Conservation (phyloP, 2,113 vertebrate genomes). For the Rhabdornis inornatus region DNA sequence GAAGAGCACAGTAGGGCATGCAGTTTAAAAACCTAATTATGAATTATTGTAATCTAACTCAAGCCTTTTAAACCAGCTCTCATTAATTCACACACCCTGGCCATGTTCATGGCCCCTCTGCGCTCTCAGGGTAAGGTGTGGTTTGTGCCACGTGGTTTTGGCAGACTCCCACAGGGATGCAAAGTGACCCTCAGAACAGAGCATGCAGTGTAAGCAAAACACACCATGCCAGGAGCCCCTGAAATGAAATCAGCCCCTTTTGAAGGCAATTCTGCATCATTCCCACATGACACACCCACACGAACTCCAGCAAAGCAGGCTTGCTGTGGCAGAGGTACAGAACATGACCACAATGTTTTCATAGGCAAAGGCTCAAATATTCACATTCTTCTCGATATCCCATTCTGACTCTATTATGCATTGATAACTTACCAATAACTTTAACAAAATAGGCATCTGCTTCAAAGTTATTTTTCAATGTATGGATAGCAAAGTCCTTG, state of each 20-base stretch:
- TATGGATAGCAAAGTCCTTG: conserved; percentile 82
- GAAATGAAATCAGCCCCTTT: not conserved
- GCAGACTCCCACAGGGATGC: not conserved
- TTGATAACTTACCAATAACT: conserved; percentile 91
- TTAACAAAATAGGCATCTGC: conserved; percentile 98
- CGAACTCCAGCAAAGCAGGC: not conserved
- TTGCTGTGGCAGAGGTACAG: not conserved
- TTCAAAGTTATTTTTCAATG: conserved; percentile 96
- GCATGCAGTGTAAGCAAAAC: not conserved
- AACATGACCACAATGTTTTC: not conserved
- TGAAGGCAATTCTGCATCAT: not conserved
- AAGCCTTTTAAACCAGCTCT: not conserved
- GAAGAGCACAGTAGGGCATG: not conserved
- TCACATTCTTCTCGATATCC: not conserved
- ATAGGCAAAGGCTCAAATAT: not conserved
- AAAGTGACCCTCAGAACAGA: not conserved
- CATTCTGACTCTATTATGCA: not conserved
- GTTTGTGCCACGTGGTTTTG: not conserved
- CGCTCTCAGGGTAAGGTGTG: not conserved
- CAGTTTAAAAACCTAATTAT: not conserved
- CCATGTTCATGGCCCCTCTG: not conserved
- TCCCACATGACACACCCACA: not conserved
- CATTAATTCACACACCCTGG: not conserved
- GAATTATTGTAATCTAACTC: not conserved
- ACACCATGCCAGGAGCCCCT: not conserved